phyloP scores from a whole-genome alignment of 2,888 invertebrate genomes.

The Ichneumoninae sp. region DNA sequence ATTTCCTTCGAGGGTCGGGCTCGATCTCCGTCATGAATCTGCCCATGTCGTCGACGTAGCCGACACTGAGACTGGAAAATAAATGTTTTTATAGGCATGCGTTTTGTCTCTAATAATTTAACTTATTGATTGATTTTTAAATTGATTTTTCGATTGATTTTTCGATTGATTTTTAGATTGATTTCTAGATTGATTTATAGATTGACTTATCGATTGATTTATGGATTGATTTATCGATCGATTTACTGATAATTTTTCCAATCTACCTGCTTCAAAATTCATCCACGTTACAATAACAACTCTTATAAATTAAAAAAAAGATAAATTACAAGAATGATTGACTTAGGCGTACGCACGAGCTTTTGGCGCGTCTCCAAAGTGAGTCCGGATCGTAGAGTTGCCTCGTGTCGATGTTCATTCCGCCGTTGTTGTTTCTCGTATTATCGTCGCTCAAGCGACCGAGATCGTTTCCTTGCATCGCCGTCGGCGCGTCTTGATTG shows the following conservation, averaged over 20 bases:
- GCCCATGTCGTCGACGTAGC: slow-evolving; percentile 94
- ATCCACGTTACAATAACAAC: background rate
- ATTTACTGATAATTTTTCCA: background rate
- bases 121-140: background rate
- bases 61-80: slow-evolving; percentile 91
- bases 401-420: slow-evolving; percentile 92
- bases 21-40: slow-evolving; percentile 97
- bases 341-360: slow-evolving; percentile 82
- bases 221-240: too few relatives aligned
- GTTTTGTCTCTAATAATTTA: background rate
- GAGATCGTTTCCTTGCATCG: slow-evolving; percentile 84
- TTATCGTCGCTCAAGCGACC: slow-evolving; percentile 57
- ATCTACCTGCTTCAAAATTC: background rate
- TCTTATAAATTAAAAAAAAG: background rate
- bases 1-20: slow-evolving; percentile 88
- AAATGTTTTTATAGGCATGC: background rate
- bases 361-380: slow-evolving; percentile 92
- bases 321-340: background rate
- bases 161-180: too few relatives aligned
- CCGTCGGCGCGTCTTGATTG: slow-evolving; percentile 91
- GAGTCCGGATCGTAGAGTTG: slow-evolving; percentile 95
- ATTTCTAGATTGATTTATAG: too few relatives aligned
- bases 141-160: too few relatives aligned
- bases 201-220: too few relatives aligned
- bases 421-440: slow-evolving; percentile 85